Evolutionary conservation across 2,113 vertebrate species (phyloP).

Genomic region (Thinocorus orbignyianus): DNA sequence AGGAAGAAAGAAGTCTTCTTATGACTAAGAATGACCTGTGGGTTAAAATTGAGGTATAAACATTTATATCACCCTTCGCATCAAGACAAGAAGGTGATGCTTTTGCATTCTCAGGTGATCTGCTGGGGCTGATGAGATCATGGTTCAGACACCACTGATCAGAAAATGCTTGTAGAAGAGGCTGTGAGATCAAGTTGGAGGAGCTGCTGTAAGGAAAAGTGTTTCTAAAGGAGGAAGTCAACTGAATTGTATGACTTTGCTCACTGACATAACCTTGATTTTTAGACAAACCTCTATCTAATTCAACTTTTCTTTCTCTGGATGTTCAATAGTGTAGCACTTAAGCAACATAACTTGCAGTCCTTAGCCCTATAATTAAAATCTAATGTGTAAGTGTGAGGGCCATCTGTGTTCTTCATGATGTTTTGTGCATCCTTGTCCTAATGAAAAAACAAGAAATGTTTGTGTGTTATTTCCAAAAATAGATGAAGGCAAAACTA

Average conservation of each 20-base stretch:
- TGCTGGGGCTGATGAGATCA: neutral
- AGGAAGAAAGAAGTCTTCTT: neutral
- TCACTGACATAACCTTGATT: neutral
- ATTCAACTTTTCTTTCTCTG: neutral
- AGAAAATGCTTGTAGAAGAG: neutral
- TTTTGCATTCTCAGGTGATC: neutral
- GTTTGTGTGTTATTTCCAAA: neutral
- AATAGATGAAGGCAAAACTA: neutral
- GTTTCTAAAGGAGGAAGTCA: neutral
- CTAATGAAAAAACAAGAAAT: neutral
- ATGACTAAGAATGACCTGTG: neutral
- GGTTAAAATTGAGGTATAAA: neutral
- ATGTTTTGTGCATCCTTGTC: neutral
- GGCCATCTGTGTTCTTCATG: neutral
- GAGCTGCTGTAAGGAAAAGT: neutral
- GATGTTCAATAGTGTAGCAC: neutral
- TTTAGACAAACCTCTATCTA: neutral
- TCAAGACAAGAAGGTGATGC: neutral
- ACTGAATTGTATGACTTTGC: neutral
- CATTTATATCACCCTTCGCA: neutral
- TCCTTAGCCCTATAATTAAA: neutral
- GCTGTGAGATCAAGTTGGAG: neutral
- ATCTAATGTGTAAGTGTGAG: neutral
- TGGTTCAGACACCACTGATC: rapidly evolving
- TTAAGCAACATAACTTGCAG: neutral